Conservation (phyloP, 2,888 invertebrate species). For the Phlogophora meticulosa region DNA sequence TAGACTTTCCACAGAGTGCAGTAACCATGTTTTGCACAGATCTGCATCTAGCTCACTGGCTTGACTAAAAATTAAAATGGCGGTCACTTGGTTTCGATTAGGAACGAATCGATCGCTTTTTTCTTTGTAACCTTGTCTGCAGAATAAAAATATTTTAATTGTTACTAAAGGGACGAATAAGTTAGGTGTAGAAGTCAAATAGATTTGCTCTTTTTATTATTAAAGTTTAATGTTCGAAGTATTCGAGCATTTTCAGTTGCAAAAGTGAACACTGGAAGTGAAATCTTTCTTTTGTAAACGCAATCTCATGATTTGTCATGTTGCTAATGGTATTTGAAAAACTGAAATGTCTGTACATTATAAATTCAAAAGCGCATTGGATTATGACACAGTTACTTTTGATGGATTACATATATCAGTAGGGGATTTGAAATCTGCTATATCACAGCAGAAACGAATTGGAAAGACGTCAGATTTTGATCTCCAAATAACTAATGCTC, state of each 20-base stretch:
- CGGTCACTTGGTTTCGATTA: slow-evolving; percentile 15
- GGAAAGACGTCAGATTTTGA: slow-evolving; percentile 98
- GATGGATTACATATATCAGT: slow-evolving; percentile 99
- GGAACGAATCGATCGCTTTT: background rate
- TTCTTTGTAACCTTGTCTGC: background rate
- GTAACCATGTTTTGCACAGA: no score
- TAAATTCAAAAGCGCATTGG: slow-evolving; percentile 99
- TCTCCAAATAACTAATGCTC: slow-evolving; percentile 98
- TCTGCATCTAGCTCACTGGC: slow-evolving; percentile 4
- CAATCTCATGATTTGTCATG: slow-evolving; percentile 73
- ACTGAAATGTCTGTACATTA: slow-evolving; percentile 98
- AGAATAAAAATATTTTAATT: slow-evolving; percentile 7
- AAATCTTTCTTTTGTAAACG: slow-evolving; percentile 34
- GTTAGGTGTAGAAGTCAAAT: background rate
- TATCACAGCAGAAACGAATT: slow-evolving; percentile 98
- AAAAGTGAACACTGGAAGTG: slow-evolving; percentile 37
- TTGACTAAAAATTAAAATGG: slow-evolving; percentile 30
- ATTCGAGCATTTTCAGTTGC: background rate
- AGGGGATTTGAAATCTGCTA: slow-evolving; percentile 98
- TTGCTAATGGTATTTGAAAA: slow-evolving; percentile 65
- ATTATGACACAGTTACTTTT: slow-evolving; percentile 98
- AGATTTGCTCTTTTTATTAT: slow-evolving; percentile 2
- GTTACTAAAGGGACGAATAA: background rate
- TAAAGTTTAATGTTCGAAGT: slow-evolving; percentile 8
- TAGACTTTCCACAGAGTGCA: no score